Percentiles rank a stretch among this genome's conserved stretches.
These are phyloP conservation scores for Meriones psammophilus DNA, from an alignment of 2,797 vertebrate species.

Conservation along the genomic window DNA sequence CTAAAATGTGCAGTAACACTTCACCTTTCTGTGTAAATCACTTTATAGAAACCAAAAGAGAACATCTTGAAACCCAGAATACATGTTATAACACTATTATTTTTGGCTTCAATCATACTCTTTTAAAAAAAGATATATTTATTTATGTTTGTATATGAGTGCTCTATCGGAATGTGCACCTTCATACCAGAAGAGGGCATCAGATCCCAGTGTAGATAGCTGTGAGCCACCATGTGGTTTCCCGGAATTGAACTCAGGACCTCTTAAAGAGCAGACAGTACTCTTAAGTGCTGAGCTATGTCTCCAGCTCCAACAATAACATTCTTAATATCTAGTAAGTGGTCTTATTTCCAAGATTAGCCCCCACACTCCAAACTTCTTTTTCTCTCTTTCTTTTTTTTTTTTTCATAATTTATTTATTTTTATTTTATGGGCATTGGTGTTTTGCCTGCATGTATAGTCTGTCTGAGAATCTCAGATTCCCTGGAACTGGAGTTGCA, in stretches of 20 bases:
- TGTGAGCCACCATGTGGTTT: background rate
- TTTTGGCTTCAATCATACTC: background rate
- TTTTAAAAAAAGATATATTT: background rate
- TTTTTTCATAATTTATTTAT: too few relatives aligned
- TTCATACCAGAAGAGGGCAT: too few relatives aligned
- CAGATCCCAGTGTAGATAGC: too few relatives aligned
- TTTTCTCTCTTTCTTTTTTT: background rate
- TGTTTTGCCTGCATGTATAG: too few relatives aligned
- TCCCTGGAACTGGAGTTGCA: too few relatives aligned
- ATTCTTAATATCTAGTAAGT: background rate
- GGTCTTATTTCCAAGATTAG: slow-evolving; percentile 21
- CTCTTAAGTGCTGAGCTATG: too few relatives aligned
- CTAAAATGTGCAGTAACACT: slow-evolving; percentile 21
- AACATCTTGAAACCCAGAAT: slow-evolving; percentile 33
- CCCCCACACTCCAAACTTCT: background rate
- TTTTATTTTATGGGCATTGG: too few relatives aligned
- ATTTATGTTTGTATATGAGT: background rate
- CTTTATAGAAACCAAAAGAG: slow-evolving; percentile 10
- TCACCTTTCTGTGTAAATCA: slow-evolving; percentile 56
- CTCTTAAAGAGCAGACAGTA: too few relatives aligned
- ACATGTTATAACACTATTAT: background rate
- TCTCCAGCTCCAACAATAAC: background rate
- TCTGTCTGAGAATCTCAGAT: too few relatives aligned
- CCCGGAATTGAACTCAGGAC: too few relatives aligned
- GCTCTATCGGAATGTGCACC: background rate